Conservation (phyloP, 2,888 invertebrate species). For the Gortyna flavago region DNA sequence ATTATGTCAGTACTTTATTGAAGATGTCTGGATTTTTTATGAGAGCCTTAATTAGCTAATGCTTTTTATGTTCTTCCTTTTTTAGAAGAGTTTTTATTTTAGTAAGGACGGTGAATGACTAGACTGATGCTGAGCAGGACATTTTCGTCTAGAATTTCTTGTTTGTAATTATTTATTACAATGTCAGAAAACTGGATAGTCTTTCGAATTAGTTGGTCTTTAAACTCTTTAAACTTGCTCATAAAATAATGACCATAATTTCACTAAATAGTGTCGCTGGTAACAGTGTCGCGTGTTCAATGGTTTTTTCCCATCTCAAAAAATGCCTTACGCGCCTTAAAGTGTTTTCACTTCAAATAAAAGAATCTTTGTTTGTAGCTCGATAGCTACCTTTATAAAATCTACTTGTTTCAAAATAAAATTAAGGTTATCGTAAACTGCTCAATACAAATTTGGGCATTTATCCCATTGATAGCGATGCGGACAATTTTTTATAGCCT, state of each 20-base stretch:
- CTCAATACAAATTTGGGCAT: neutral
- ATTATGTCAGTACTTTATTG: conserved; percentile 40
- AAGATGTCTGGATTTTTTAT: conserved; percentile 42
- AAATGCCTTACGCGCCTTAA: no score
- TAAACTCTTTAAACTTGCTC: neutral
- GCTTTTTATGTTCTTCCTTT: conserved; percentile 11
- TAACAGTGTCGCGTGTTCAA: no score
- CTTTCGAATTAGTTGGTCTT: no score
- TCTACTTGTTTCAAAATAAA: neutral
- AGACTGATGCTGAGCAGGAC: neutral
- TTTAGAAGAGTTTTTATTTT: neutral
- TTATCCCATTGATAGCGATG: no score
- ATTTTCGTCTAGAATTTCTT: neutral
- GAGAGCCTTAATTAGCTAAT: conserved; percentile 34
- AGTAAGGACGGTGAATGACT: neutral
- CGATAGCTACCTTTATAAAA: neutral
- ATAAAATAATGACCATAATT: neutral
- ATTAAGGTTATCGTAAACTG: neutral
- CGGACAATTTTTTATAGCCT: no score
- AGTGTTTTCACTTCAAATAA: no score
- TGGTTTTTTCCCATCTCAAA: no score
- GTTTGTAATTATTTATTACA: neutral
- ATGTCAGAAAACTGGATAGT: neutral
- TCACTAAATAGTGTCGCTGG: no score
- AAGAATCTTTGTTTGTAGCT: neutral